Percentiles rank a stretch among this genome's conserved stretches.
Evolutionary conservation across 2,888 invertebrate species (phyloP).

Genomic region (Synergus itoensis): DNA sequence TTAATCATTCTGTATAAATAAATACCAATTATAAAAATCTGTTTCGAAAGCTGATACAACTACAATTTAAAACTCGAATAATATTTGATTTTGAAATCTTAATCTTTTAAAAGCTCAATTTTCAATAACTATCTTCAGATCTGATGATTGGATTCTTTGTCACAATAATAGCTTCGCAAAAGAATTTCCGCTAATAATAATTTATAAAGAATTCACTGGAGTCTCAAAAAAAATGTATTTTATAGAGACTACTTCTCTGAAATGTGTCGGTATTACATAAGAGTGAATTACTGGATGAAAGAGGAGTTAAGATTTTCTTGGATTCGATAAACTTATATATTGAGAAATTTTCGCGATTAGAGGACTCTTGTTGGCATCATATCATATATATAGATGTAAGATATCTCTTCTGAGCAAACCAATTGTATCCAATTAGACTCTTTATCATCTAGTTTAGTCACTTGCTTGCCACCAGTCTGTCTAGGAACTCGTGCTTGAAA

Average conservation of each 20-base stretch:
- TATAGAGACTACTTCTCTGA: constrained; percentile 13
- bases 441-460: constrained; percentile 21
- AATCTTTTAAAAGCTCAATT: no score
- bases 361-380: background rate
- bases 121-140: no score
- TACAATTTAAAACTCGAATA: no score
- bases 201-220: background rate
- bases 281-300: background rate
- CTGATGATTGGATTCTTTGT: no score
- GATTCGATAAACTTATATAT: constrained; percentile 8
- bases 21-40: background rate
- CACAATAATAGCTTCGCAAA: no score
- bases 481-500: constrained; percentile 17
- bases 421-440: constrained; percentile 40
- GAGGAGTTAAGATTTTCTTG: constrained; percentile 4
- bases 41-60: no score
- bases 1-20: background rate
- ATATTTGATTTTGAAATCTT: no score
- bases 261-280: background rate
- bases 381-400: constrained; percentile 24
- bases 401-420: constrained; percentile 33
- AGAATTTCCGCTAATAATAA: background rate
- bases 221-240: no score
- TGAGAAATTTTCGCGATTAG: background rate
- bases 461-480: constrained; percentile 18